Evolutionary conservation across 1,140 invertebrate species (phyloP).

Genomic region (Conus ventricosus): DNA sequence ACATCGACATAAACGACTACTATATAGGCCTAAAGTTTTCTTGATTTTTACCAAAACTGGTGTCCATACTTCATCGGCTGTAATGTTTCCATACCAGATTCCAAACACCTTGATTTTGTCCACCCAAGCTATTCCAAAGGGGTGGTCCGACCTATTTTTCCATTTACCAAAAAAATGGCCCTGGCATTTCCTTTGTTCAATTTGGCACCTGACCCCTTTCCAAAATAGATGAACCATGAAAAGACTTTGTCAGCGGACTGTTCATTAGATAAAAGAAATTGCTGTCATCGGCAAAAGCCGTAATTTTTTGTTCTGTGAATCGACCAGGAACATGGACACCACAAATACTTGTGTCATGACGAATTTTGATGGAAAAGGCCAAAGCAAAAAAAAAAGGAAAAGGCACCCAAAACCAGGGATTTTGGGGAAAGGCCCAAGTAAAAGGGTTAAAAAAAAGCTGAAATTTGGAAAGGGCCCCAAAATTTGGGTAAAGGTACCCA

Average conservation of each 20-base stretch:
- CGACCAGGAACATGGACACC: slow-evolving; percentile 8
- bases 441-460: too few species aligned
- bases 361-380: slow-evolving; percentile 48
- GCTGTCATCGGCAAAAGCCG: slow-evolving; percentile 55
- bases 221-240: too few species aligned
- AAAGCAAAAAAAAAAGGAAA: slow-evolving; percentile 68
- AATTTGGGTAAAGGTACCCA: too few species aligned
- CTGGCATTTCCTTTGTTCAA: too few species aligned
- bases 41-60: not conserved
- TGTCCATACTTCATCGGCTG: slow-evolving; percentile 27
- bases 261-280: slow-evolving; percentile 38
- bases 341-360: not conserved
- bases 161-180: too few species aligned
- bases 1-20: slow-evolving; percentile 43
- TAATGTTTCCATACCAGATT: slow-evolving; percentile 42
- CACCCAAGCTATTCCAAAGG: too few species aligned
- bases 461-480: too few species aligned
- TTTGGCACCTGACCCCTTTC: too few species aligned
- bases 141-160: too few species aligned
- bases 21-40: not conserved
- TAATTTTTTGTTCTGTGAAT: slow-evolving; percentile 42
- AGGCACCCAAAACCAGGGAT: slow-evolving; percentile 50
- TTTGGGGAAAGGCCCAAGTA: slow-evolving; percentile 63
- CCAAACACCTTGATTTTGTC: too few species aligned
- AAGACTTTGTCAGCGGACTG: slow-evolving; percentile 41